Evolutionary conservation across 1,140 invertebrate species (phyloP).

Genomic region (Magallana angulata): DNA sequence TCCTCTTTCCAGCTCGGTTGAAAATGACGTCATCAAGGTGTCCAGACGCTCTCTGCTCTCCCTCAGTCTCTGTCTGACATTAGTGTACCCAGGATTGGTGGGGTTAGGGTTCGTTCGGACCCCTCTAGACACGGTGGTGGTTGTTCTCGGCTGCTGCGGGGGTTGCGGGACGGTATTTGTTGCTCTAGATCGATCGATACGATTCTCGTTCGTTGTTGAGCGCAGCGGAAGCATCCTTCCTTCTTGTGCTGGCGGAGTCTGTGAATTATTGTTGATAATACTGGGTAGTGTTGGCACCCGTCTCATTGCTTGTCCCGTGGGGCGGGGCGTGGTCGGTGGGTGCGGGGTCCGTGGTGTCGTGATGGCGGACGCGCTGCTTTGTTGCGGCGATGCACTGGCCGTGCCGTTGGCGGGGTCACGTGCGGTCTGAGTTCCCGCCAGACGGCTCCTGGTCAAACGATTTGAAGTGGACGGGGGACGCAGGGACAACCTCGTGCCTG

Average conservation of each 20-base stretch:
- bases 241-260: neutral
- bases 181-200: neutral
- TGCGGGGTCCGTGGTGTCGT: slow-evolving; percentile 51
- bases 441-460: neutral
- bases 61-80: slow-evolving; percentile 68
- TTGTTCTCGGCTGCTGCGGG: neutral
- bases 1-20: slow-evolving; percentile 67
- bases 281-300: slow-evolving; percentile 63
- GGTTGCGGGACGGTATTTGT: neutral
- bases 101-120: slow-evolving; percentile 29
- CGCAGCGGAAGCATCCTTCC: too few relatives aligned
- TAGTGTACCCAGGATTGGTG: neutral
- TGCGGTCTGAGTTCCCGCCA: slow-evolving; percentile 19
- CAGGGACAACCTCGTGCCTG: slow-evolving; percentile 19
- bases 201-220: neutral
- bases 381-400: neutral
- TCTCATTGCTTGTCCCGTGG: slow-evolving; percentile 45
- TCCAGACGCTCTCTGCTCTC: slow-evolving; percentile 70
- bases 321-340: slow-evolving; percentile 61
- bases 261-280: slow-evolving; percentile 42
- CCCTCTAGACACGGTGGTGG: neutral
- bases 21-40: slow-evolving; percentile 69
- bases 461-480: slow-evolving; percentile 23
- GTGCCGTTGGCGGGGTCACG: neutral
- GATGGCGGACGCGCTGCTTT: neutral